Evolutionary conservation across 2,888 invertebrate species (phyloP).

Genomic region (Macrophya alboannulata): DNA sequence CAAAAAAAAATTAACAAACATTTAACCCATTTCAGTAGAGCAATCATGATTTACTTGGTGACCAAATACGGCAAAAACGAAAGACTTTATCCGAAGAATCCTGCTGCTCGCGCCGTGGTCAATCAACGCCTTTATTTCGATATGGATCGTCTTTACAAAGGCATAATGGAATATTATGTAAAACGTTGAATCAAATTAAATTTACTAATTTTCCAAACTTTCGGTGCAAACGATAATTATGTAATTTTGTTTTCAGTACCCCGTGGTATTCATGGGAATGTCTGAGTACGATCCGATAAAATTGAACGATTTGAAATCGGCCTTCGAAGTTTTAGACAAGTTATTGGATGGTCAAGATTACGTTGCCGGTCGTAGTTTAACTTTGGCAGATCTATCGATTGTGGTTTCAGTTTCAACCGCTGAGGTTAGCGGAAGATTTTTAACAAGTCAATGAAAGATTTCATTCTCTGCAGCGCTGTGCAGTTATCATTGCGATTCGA

Average conservation of each 20-base stretch:
- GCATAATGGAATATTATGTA: slow-evolving; percentile 79
- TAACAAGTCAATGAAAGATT: slow-evolving; percentile 24
- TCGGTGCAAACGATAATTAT: neutral
- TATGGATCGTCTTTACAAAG: slow-evolving; percentile 76
- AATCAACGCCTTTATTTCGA: slow-evolving; percentile 80
- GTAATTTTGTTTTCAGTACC: slow-evolving; percentile 66
- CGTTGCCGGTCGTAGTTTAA: slow-evolving; percentile 72
- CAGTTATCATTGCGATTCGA: neutral
- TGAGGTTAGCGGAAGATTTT: slow-evolving; percentile 66
- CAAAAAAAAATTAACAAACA: neutral
- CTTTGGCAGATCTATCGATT: slow-evolving; percentile 74
- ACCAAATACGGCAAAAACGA: slow-evolving; percentile 80
- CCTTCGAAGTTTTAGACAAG: slow-evolving; percentile 70
- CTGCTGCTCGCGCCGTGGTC: slow-evolving; percentile 77
- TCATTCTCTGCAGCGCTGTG: neutral
- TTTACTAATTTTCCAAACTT: neutral
- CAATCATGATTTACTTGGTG: slow-evolving; percentile 80
- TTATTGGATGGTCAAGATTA: slow-evolving; percentile 75
- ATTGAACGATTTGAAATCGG: slow-evolving; percentile 65
- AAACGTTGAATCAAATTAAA: neutral
- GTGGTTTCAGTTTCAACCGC: slow-evolving; percentile 70
- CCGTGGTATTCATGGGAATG: slow-evolving; percentile 64
- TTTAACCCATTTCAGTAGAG: slow-evolving; percentile 75
- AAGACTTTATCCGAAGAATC: slow-evolving; percentile 79
- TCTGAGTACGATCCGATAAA: slow-evolving; percentile 63